Evolutionary conservation across 1,140 invertebrate species (phyloP).

Genomic region (Armadillidium nasatum): DNA sequence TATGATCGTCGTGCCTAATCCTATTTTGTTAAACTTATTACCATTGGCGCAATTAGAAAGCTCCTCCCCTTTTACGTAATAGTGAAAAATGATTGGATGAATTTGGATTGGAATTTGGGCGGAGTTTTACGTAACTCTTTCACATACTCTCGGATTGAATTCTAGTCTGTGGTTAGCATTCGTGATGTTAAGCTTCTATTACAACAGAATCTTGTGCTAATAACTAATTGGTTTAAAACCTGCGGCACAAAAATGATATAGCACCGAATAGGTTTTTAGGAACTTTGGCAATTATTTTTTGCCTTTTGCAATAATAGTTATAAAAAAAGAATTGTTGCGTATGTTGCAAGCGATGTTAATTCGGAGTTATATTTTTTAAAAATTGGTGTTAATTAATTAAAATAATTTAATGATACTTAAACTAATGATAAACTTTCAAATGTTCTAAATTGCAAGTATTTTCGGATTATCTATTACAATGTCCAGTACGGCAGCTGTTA

Average conservation of each 20-base stretch:
- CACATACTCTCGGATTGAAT: constrained; percentile 28
- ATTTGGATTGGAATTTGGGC: background rate
- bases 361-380: no score
- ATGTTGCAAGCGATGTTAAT: no score
- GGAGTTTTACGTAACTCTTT: constrained; percentile 27
- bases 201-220: background rate
- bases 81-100: constrained; percentile 14
- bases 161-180: constrained; percentile 32
- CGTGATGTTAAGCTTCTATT: background rate
- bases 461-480: background rate
- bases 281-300: no score
- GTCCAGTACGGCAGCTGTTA: constrained; percentile 35
- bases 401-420: no score
- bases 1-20: constrained; percentile 28
- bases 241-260: no score
- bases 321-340: no score
- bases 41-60: constrained; percentile 14
- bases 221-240: background rate
- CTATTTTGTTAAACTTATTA: constrained; percentile 26
- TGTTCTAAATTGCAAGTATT: no score
- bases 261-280: no score
- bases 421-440: no score
- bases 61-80: constrained; percentile 1
- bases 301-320: no score
- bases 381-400: no score